Evolutionary conservation across 2,797 vertebrate genomes (phyloP), one percentile per base, ranked within the genome.

Genomic region (Sebastes hubbsi): DNA sequence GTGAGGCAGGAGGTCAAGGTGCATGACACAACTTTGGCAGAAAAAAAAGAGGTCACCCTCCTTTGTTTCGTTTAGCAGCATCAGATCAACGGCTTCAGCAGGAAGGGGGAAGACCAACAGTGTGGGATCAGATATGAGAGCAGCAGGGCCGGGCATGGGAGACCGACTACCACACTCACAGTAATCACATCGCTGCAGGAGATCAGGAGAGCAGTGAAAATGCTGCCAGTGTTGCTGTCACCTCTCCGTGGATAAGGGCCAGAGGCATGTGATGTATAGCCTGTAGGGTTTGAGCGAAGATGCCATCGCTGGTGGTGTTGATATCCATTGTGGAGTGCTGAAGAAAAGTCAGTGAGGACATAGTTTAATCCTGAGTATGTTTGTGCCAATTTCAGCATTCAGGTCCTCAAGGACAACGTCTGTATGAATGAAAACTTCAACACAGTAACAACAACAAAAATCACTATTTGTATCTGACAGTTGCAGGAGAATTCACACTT

Each of bases 131-230:
- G 64, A 63, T 61, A 59, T 66, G n/a, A 66, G 70, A 65, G 38
- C 66, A 72, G 63, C 38, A 76, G 59, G 68, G 12, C 30, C 30
- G 3, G 8, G 18, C 66, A 34, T 20, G n/a, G 64, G 68, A 76
- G 74, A 77, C 55, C 61, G 0, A 25, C 46, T 14, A 18, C 8
- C 0, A 58, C n/a, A 58, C 65, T 67, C 63, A 46, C 42, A 75
- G 63, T 79, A 77, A 79, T 74, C 81, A 78, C 66, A 67, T 65
- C 14, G 22, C 14, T 63, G 46, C 78, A 81, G 76, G 71, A 77
- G 76, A 24, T 77, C 54, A 30, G 9, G 36, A 38, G 55, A 69
- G 38, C 69, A 61, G 60, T 30, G 68, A 32, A 85, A 83, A 70
- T 70, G 18, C 56, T 68, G 70, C 42, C 49, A 55, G 66, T 61